A percentile compares a stretch with the other conserved stretches of the same genome.
Evolutionary conservation across 37 sponge, comb jelly and placozoan species (phyloP).

Genomic region (Dysidea cf. avara): DNA sequence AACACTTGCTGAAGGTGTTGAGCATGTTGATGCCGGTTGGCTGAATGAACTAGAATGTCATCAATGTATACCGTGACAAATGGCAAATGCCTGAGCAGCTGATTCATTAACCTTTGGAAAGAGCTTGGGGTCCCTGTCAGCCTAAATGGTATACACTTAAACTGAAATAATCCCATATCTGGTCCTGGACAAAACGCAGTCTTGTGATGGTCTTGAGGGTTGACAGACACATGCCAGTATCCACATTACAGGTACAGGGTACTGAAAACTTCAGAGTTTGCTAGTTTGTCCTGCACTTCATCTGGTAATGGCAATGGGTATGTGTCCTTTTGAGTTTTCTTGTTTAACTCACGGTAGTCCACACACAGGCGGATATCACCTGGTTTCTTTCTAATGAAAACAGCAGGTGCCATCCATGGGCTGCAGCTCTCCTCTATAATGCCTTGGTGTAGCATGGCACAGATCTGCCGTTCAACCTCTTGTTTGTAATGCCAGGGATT

Average conservation of each 20-base stretch:
- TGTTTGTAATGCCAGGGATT: slow-evolving; percentile 10
- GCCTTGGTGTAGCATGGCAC: neutral
- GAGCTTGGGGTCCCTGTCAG: slow-evolving; percentile 2
- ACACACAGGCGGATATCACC: too few species aligned
- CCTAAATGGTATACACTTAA: slow-evolving; percentile 12
- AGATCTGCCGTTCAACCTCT: slow-evolving; percentile 4
- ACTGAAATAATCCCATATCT: slow-evolving; percentile 18
- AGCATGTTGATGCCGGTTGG: too few species aligned
- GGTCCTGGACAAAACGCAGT: slow-evolving; percentile 33
- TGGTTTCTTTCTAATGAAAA: neutral
- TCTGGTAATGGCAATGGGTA: too few species aligned
- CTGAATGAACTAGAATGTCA: too few species aligned
- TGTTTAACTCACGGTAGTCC: too few species aligned
- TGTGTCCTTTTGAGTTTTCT: too few species aligned
- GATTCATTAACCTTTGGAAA: too few species aligned
- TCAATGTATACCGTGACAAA: neutral
- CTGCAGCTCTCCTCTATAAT: too few species aligned
- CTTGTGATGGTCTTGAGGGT: neutral
- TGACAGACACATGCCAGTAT: slow-evolving; percentile 20
- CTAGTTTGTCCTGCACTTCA: too few species aligned
- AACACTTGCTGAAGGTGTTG: slow-evolving; percentile 16
- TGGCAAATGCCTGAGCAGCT: slow-evolving; percentile 4
- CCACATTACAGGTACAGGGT: too few species aligned
- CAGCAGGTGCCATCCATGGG: too few species aligned
- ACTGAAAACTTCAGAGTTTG: too few species aligned